These are phyloP conservation scores for Martes martes DNA, from an alignment of 2,113 vertebrate species.

Conservation along the genomic window DNA sequence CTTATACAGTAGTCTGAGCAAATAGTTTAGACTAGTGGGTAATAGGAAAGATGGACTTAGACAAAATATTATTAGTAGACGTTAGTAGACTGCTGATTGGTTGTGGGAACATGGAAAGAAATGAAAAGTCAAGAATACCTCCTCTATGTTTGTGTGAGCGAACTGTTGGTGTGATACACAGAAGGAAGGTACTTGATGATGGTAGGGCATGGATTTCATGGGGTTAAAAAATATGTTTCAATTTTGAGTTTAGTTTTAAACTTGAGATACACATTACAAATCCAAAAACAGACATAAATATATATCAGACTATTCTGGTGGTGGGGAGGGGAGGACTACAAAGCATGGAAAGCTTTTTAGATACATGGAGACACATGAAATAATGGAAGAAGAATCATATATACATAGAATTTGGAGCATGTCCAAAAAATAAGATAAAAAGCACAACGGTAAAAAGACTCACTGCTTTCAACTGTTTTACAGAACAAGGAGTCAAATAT, in stretches of 20 bases:
- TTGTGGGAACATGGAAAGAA: not conserved
- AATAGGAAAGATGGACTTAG: not conserved
- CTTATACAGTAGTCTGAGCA: not conserved
- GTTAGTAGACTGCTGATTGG: not conserved
- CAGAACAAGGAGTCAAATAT: not conserved
- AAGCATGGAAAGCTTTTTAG: not conserved
- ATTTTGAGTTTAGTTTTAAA: not conserved
- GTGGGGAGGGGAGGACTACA: fast-evolving
- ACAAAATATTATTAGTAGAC: not conserved
- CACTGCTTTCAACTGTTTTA: not conserved
- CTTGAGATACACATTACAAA: not conserved
- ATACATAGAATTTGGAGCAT: not conserved
- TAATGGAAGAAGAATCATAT: not conserved
- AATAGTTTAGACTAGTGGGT: not conserved
- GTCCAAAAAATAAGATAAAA: not conserved
- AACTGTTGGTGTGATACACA: not conserved
- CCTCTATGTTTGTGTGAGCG: not conserved
- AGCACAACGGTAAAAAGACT: not conserved
- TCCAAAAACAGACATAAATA: not conserved
- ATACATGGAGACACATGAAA: not conserved
- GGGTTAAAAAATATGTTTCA: not conserved
- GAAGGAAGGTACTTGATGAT: not conserved
- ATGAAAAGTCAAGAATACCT: not conserved
- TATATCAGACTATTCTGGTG: not conserved
- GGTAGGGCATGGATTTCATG: not conserved